Percentiles rank a stretch among this genome's conserved stretches.
Evolutionary conservation across 1,140 invertebrate genomes (phyloP).

Genomic region (Neodiprion fabricii): DNA sequence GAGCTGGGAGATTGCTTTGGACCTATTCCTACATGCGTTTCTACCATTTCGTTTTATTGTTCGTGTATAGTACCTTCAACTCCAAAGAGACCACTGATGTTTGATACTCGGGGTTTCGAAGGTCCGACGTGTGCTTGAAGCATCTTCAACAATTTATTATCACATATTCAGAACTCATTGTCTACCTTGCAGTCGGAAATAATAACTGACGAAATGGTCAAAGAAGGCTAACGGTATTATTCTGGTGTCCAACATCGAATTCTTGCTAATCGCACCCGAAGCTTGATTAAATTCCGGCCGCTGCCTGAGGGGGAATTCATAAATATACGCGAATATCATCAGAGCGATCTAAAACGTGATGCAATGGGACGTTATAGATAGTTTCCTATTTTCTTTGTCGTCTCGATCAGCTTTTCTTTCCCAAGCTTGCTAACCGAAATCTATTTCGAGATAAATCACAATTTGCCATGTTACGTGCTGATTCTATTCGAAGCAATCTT

Average conservation of each 20-base stretch:
- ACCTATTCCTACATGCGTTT: no score
- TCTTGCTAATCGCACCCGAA: background rate
- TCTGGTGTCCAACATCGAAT: background rate
- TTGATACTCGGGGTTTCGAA: no score
- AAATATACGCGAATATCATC: background rate
- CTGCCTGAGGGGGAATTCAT: background rate
- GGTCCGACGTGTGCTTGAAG: no score
- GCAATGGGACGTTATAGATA: background rate
- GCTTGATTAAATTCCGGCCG: conserved; percentile 1
- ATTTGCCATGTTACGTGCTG: background rate
- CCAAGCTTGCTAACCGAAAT: background rate
- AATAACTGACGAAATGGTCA: no score
- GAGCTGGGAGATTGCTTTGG: background rate
- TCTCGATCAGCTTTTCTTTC: no score
- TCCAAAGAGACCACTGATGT: no score
- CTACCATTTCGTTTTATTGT: no score
- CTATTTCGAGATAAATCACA: background rate
- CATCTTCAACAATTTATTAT: no score
- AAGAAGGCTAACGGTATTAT: background rate
- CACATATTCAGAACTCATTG: no score
- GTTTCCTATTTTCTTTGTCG: no score
- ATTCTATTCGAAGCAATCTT: background rate
- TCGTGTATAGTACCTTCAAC: no score
- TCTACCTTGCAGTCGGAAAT: no score
- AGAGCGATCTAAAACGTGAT: background rate